Base-by-base conservation (phyloP, 2,113 vertebrate species). In the Bubo blakistoni region DNA sequence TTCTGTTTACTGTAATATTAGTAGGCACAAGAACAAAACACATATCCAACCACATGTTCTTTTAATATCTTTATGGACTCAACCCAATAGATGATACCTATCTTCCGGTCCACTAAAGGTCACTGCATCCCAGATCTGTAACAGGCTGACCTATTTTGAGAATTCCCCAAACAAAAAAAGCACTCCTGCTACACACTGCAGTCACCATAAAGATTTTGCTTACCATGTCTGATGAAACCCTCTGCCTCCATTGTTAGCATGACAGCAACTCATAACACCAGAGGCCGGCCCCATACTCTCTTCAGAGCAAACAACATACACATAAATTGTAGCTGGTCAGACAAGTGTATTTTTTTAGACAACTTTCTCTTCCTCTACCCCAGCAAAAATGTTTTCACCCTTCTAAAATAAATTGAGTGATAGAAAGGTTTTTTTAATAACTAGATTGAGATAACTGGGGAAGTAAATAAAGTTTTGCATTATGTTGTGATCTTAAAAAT, bases 101-200 rank as follows among this genome's bases (percentile, higher is more conserved):
- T 81, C 80, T 96, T 96, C 96, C 58, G 61, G 91, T 86, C 80
- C 51, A 57, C 67, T 61, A 74, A 96, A 95, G 80, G 92, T 89
- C 95, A 89, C 70, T 38, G n/a, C 55, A 83, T 87, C 74, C 46
- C 69, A 89, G 69, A 91, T 59, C 72, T 54, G 46, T 52, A 61
- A 76, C 30, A 89, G 77, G 47, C 34, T 72, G 69, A 42, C 57
- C 90, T 94, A 94, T 95, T 89, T 65, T 76, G 49, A 92, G 88
- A 96, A 79, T 49, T 34, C 18, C 25, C 25, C 40, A 81, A 73
- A 57, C 7, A 9, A 32, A 86, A 81, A 71, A 93, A 51, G 7
- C 29, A 17, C 19, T 51, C 62, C 62, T 57, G 59, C 67, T 61
- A 59, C 65, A 67, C 0, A 1, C 18, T 69, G 30, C 73, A 65